Evolutionary conservation across 2,888 invertebrate species (phyloP), one percentile per base, ranked within the genome.

Genomic region (Spodoptera exigua): DNA sequence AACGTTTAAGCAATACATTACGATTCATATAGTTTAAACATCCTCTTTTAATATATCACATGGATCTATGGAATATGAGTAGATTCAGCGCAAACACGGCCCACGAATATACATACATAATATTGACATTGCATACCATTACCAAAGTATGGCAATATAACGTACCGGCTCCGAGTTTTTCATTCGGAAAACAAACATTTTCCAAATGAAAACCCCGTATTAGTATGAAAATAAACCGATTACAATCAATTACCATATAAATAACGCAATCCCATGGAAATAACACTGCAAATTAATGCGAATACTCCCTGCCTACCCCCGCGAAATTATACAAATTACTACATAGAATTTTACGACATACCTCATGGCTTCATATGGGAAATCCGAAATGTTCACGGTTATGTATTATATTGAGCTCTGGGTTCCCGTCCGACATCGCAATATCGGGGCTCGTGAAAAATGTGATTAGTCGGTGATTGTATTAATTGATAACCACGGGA

Each of bases 271-370:
- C 65, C 36, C 16, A 39, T 41, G 49, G 47, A 60, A 43, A 71
- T 70, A 56, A 61, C 63, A 56, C 45, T 37, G 18, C 14, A 49
- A 40, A 66, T 66, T 61, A 75, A 73, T 70, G 76, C 46, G 54
- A 21, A 44, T 36, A 34, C 34, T 37, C 46, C 37, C 40, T 27
- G 53, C 64, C 66, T 43, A 53, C 48, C 61, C 73, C 64, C 40
- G 43, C 40, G 59, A 79, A 77, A 87, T 87, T 87, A 87, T 87
- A 88, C 86, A 87, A 87, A 87, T 84, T 69, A 80, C 81, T 62
- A 68, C 76, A 86, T 87, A 84, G 80, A 85, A 87, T 86, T 86
- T 87, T 85, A 88, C 78, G 86, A 82, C 58, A 56, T 52, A 43
- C 75, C 49, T 62, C 79, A 84, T 82, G 76, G 76, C 81, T 84